A percentile compares a stretch with the other conserved stretches of the same genome.
Conservation (phyloP, 2,113 vertebrate genomes). For the Ahaetulla prasina region DNA sequence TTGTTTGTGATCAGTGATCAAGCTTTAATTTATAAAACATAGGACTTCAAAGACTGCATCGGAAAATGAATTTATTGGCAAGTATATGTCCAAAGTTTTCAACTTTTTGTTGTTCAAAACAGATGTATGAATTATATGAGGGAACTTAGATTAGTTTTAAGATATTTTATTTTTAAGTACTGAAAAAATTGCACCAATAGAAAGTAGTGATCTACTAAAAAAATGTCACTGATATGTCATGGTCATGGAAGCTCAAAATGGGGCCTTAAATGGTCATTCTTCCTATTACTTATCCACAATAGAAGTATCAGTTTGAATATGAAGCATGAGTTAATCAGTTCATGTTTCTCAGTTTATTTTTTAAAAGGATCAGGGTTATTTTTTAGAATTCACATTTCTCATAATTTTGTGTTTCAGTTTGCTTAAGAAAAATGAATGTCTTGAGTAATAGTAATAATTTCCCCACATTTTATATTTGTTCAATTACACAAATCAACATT, state of each 20-base stretch:
- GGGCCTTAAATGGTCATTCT: not conserved
- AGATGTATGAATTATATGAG: not conserved
- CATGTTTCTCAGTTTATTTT: not conserved
- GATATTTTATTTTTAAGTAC: not conserved
- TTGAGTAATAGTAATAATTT: not conserved
- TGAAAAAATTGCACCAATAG: not conserved
- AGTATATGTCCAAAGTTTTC: not conserved
- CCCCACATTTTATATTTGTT: not conserved
- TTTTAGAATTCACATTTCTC: not conserved
- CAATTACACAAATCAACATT: not conserved
- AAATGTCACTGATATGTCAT: not conserved
- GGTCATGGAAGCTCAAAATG: not conserved
- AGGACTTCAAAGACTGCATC: not conserved
- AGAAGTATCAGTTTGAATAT: not conserved
- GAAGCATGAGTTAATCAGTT: not conserved
- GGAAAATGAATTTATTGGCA: not conserved
- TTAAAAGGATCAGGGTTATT: not conserved
- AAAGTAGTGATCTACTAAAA: not conserved
- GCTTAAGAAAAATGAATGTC: not conserved
- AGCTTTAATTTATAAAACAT: not conserved
- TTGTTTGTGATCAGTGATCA: not conserved
- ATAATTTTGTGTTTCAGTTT: not conserved
- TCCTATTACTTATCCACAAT: not conserved
- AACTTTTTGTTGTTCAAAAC: not conserved
- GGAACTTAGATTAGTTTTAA: not conserved